Evolutionary conservation across 2,113 vertebrate genomes (phyloP).

Genomic region (Pavo muticus): DNA sequence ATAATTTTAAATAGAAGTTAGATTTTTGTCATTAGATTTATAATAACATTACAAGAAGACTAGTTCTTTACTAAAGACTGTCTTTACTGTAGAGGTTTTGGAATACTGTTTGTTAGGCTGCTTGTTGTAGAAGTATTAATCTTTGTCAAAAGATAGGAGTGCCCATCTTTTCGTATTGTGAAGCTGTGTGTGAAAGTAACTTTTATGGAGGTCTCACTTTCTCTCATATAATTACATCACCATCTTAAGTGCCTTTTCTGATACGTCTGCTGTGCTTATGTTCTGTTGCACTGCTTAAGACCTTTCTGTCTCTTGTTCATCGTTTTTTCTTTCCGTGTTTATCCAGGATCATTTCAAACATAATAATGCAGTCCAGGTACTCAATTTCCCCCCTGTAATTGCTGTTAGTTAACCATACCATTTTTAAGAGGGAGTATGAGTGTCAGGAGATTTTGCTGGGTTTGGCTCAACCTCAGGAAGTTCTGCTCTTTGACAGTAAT

Average conservation of each 20-base stretch:
- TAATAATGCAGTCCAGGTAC: not conserved
- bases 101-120: not conserved
- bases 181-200: not conserved
- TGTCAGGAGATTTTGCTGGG: not conserved
- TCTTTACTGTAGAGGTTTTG: not conserved
- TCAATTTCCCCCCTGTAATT: not conserved
- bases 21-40: not conserved
- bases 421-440: not conserved
- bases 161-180: not conserved
- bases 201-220: not conserved
- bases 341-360: not conserved
- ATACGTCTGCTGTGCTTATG: not conserved
- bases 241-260: not conserved
- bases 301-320: not conserved
- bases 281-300: not conserved
- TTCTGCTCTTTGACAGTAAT: not conserved
- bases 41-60: not conserved
- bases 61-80: not conserved
- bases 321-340: not conserved
- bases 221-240: not conserved
- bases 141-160: not conserved
- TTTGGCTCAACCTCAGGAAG: not conserved
- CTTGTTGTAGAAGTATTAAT: not conserved
- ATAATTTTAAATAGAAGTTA: not conserved
- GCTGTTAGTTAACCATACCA: not conserved